These are phyloP conservation scores for Cladorhizidae sp. DNA, from an alignment of 37 sponge, comb jelly and placozoan species.

Conservation along the genomic window DNA sequence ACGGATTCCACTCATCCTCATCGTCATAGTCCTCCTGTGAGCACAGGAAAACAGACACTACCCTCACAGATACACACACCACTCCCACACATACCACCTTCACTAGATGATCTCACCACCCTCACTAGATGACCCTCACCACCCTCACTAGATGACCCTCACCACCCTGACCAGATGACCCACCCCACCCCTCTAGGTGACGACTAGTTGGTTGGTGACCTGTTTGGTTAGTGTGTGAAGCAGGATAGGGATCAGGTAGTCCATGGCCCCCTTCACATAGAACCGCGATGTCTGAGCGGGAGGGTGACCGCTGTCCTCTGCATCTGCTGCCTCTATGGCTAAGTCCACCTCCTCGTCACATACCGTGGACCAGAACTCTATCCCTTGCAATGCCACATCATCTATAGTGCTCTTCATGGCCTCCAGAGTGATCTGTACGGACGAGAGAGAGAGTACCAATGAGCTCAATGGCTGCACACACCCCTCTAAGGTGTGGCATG, in stretches of 20 bases:
- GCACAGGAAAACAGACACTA: background rate
- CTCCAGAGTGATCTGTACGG: conserved; percentile 96
- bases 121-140: conserved; percentile 19
- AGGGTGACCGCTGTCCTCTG: conserved; percentile 22
- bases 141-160: conserved; percentile 10
- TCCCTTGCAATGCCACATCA: conserved; percentile 92
- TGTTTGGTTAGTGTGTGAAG: conserved; percentile 82
- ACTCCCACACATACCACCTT: background rate
- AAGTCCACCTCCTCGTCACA: conserved; percentile 97
- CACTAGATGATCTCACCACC: background rate
- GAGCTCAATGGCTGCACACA: too few species aligned
- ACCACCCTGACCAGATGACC: conserved; percentile 5
- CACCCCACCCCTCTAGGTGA: background rate
- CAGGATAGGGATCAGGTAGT: conserved; percentile 83
- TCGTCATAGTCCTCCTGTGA: conserved; percentile 99
- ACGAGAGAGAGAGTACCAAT: too few species aligned
- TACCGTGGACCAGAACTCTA: conserved; percentile 99
- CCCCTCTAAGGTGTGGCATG: too few species aligned
- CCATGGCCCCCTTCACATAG: conserved; percentile 94
- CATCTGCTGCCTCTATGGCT: conserved; percentile 90
- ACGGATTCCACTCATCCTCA: conserved; percentile 99
- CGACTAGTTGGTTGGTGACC: conserved; percentile 43
- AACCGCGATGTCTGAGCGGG: conserved; percentile 39
- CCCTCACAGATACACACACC: background rate
- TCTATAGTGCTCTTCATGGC: conserved; percentile 88